Percentiles rank a stretch among this genome's conserved stretches.
Conservation (phyloP, 2,113 vertebrate genomes). For the Amia ocellicauda region DNA sequence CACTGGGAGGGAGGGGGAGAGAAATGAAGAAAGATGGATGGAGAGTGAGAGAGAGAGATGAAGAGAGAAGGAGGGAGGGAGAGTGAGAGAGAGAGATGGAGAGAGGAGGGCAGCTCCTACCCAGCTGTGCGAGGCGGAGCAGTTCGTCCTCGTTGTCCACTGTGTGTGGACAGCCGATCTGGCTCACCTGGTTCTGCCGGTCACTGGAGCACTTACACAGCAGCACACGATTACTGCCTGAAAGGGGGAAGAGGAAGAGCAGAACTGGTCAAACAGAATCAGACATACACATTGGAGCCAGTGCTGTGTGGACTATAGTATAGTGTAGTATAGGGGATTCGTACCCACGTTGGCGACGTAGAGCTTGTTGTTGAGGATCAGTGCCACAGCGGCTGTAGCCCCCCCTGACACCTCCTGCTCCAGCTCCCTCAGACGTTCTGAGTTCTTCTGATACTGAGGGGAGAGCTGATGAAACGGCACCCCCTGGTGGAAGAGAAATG, state of each 20-base stretch:
- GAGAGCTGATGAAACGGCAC: conserved; percentile 79
- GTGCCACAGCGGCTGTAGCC: conserved; percentile 86
- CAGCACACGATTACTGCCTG: conserved; percentile 91
- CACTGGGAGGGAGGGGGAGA: neutral
- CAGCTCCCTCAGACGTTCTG: conserved; percentile 80
- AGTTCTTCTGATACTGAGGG: conserved; percentile 84
- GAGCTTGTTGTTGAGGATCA: conserved; percentile 90
- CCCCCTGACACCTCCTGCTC: conserved; percentile 93
- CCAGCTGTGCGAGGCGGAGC: conserved; percentile 85
- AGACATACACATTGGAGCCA: neutral
- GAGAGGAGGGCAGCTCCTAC: conserved; percentile 53
- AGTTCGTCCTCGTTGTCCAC: conserved; percentile 93
- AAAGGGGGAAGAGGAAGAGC: too few species aligned
- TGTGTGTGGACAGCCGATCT: conserved; percentile 86
- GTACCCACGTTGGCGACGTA: conserved; percentile 92
- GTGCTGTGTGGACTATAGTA: too few species aligned
- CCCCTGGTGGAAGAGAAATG: conserved; percentile 55
- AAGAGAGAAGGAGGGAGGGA: neutral
- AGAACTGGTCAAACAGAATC: neutral
- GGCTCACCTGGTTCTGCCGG: conserved; percentile 88
- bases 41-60: neutral
- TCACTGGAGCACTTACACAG: conserved; percentile 90
- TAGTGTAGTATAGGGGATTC: too few species aligned
- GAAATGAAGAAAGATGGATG: neutral
- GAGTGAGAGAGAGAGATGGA: neutral